Conservation (phyloP, 2,113 vertebrate species). For the Scartelaos histophorus region DNA sequence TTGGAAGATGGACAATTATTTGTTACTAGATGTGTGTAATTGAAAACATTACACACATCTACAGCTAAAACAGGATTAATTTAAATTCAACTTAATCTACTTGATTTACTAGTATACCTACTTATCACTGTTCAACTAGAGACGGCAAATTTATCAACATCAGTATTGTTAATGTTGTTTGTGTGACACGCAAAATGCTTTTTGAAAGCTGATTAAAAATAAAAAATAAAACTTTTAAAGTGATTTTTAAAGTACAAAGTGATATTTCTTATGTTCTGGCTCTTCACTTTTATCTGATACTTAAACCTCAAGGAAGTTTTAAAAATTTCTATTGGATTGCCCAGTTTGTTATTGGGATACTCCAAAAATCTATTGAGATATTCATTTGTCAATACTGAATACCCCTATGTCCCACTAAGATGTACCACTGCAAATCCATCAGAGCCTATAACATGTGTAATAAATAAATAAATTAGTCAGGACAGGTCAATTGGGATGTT, state of each 20-base stretch:
- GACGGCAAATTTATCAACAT: no score
- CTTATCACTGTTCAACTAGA: no score
- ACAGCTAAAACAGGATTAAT: not conserved
- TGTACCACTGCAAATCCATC: not conserved
- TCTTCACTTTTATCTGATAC: not conserved
- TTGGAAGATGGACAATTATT: slow-evolving; percentile 42
- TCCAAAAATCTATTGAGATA: no score
- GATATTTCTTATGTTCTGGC: not conserved
- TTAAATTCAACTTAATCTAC: not conserved
- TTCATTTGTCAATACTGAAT: not conserved
- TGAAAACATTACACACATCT: slow-evolving; percentile 20
- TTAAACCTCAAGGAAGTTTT: not conserved
- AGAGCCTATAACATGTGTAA: slow-evolving; percentile 21
- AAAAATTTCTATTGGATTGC: not conserved
- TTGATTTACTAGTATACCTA: not conserved
- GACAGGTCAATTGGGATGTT: slow-evolving; percentile 15
- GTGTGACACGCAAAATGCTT: no score
- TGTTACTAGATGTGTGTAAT: slow-evolving; percentile 39
- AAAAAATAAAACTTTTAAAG: not conserved
- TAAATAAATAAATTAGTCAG: slow-evolving; percentile 45
- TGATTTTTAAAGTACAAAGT: not conserved
- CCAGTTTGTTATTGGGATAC: not conserved
- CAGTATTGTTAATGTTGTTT: no score
- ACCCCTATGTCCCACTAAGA: not conserved
- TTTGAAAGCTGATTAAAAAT: not conserved